Percentiles rank a stretch among this genome's conserved stretches.
Conservation (phyloP, 2,888 invertebrate genomes). For the Andrena haemorrhoa region DNA sequence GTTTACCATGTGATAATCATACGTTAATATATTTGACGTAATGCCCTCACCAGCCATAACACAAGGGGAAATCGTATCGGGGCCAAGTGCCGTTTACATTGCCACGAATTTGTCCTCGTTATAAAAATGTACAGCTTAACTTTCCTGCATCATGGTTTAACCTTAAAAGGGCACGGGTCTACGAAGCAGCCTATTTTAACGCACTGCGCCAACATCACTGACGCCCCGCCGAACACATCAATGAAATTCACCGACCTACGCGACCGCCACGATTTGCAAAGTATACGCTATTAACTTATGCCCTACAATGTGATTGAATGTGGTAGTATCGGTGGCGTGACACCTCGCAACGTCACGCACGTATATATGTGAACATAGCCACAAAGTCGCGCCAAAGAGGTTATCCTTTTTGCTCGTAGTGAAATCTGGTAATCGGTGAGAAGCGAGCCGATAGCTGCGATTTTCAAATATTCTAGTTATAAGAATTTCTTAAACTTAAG, state of each 20-base stretch:
- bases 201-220: conserved; percentile 1
- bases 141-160: conserved; percentile 37
- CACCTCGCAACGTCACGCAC: conserved; percentile 81
- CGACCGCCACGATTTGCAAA: background rate
- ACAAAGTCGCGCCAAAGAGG: too few species aligned
- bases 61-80: background rate
- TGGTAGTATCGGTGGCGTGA: conserved; percentile 61
- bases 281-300: background rate
- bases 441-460: too few species aligned
- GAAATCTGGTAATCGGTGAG: too few species aligned
- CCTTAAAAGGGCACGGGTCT: conserved; percentile 31
- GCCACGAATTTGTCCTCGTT: conserved; percentile 18
- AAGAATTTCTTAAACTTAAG: too few species aligned
- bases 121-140: conserved; percentile 16
- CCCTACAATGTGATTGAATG: background rate
- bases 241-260: background rate
- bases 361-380: too few species aligned
- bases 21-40: conserved; percentile 17
- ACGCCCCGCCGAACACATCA: background rate
- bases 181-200: background rate
- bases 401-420: too few species aligned
- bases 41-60: conserved; percentile 53
- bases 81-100: conserved; percentile 37
- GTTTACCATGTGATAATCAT: conserved; percentile 54
- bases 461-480: too few species aligned